Evolutionary conservation across 2,888 invertebrate genomes (phyloP).

Genomic region (Drosophila testacea): DNA sequence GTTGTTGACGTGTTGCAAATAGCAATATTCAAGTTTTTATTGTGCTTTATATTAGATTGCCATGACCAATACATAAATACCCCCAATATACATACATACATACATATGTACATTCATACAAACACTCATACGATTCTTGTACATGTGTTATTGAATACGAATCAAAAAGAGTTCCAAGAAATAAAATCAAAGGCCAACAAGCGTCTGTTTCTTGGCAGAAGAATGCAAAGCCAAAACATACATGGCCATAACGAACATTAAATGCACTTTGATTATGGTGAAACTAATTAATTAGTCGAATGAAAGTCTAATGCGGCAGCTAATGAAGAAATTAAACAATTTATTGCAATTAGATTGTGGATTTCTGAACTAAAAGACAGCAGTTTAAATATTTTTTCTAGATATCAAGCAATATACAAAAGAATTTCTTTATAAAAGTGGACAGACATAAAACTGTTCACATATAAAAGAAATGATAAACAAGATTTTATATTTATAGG

Average conservation of each 20-base stretch:
- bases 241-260: constrained; percentile 31
- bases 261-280: constrained; percentile 41
- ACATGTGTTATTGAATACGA: constrained; percentile 66
- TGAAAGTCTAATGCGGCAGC: constrained; percentile 6
- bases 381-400: background rate
- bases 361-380: background rate
- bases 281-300: constrained; percentile 7
- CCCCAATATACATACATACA: constrained; percentile 8
- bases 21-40: constrained; percentile 78
- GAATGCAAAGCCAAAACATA: constrained; percentile 22
- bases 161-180: constrained; percentile 73
- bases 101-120: constrained; percentile 11
- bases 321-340: constrained; percentile 14
- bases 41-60: constrained; percentile 79
- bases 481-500: too few species aligned
- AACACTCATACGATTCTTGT: constrained; percentile 14
- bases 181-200: constrained; percentile 42
- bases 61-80: constrained; percentile 76
- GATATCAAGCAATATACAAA: too few species aligned
- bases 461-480: too few species aligned
- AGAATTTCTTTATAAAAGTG: too few species aligned
- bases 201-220: constrained; percentile 17
- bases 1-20: constrained; percentile 78
- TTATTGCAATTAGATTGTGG: background rate
- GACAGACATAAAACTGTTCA: too few species aligned